Evolutionary conservation across 2,113 vertebrate genomes (phyloP).

Genomic region (Alouatta palliata): DNA sequence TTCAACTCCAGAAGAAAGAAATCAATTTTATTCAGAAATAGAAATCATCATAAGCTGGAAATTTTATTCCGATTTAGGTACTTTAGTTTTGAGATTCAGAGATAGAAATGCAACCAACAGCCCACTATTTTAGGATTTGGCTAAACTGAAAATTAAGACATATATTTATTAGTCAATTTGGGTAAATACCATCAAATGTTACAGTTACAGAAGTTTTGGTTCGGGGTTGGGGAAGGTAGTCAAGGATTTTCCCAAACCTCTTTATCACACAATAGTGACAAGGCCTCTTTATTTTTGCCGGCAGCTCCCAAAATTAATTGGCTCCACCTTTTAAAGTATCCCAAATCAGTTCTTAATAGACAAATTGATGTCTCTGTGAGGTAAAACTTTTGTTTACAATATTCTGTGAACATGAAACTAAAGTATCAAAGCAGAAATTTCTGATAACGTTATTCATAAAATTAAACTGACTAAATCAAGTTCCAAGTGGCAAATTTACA

Average conservation of each 20-base stretch:
- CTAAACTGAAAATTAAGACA: not conserved
- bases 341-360: not conserved
- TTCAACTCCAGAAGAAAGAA: not conserved
- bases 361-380: not conserved
- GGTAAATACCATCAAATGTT: not conserved
- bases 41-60: not conserved
- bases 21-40: slow-evolving; percentile 1
- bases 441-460: not conserved
- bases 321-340: not conserved
- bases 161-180: not conserved
- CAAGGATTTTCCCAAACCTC: not conserved
- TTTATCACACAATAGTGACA: not conserved
- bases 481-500: not conserved
- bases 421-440: not conserved
- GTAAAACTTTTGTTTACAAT: not conserved
- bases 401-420: not conserved
- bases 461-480: not conserved
- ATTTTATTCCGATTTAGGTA: not conserved
- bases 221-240: not conserved
- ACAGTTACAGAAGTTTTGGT: not conserved
- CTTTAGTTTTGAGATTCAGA: not conserved
- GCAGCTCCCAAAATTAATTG: not conserved
- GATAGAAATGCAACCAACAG: not conserved
- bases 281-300: not conserved
- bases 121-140: not conserved